These are phyloP conservation scores for Rhea pennata DNA, from an alignment of 2,113 vertebrate species.

Conservation along the genomic window DNA sequence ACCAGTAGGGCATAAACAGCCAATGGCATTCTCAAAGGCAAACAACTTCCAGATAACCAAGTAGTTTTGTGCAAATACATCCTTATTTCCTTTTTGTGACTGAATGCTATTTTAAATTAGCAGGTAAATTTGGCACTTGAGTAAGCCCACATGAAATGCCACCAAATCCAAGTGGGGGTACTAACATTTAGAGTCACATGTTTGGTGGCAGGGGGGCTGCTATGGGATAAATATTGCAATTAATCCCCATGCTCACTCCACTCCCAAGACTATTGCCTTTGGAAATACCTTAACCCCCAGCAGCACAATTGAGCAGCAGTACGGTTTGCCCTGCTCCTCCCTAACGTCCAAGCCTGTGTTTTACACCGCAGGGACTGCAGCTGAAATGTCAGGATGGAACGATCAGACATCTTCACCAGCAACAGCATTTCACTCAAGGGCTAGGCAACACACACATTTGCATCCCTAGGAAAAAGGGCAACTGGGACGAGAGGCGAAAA, in stretches of 20 bases:
- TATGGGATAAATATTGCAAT: rapidly evolving
- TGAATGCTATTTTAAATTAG: background rate
- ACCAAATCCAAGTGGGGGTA: background rate
- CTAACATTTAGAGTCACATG: background rate
- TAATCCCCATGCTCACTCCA: background rate
- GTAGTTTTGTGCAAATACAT: background rate
- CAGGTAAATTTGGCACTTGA: background rate
- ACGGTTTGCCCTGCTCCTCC: background rate
- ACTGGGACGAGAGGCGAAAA: background rate
- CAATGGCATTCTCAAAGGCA: background rate
- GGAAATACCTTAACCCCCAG: background rate
- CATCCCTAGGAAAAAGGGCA: background rate
- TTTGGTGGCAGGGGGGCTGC: background rate
- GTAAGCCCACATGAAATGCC: background rate
- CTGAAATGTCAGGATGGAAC: background rate
- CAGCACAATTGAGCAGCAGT: background rate
- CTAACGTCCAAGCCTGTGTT: background rate
- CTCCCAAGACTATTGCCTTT: background rate
- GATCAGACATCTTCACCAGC: background rate
- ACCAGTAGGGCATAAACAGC: background rate
- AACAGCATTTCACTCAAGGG: background rate
- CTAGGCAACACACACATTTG: background rate
- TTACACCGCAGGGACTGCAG: background rate
- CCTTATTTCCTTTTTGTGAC: background rate
- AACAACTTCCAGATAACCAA: background rate